phyloP scores from a whole-genome alignment of 2,113 vertebrate genomes.

The Mola mola region DNA sequence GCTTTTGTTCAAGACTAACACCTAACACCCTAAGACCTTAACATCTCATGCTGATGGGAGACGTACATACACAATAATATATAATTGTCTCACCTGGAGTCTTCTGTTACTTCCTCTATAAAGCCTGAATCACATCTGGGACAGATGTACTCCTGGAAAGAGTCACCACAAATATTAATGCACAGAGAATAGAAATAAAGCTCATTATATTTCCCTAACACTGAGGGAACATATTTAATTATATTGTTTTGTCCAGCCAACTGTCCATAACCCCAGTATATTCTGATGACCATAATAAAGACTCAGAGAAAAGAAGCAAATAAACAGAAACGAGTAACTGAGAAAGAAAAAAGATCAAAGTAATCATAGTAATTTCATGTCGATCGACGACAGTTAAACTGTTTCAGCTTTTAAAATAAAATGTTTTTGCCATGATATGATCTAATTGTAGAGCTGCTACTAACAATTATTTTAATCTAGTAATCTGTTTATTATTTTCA shows the following conservation, averaged over 20 bases:
- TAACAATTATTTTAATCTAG: too few relatives aligned
- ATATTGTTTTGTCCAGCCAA: not conserved
- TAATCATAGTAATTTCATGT: too few relatives aligned
- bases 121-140: constrained; percentile 94
- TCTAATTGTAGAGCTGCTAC: too few relatives aligned
- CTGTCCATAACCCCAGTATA: too few relatives aligned
- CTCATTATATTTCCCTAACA: not conserved
- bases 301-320: not conserved
- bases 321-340: too few relatives aligned
- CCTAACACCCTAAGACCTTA: not conserved
- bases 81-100: constrained; percentile 86
- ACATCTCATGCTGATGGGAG: constrained; percentile 1
- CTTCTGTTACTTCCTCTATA: constrained; percentile 95
- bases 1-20: constrained; percentile 7
- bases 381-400: too few relatives aligned
- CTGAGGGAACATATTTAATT: not conserved
- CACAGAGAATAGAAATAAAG: not conserved
- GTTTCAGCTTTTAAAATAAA: too few relatives aligned
- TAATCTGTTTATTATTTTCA: too few relatives aligned
- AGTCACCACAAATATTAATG: constrained; percentile 12
- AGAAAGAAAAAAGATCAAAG: too few relatives aligned
- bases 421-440: too few relatives aligned
- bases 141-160: constrained; percentile 91
- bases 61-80: not conserved
- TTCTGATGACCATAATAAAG: too few relatives aligned